A percentile compares a stretch with the other conserved stretches of the same genome.
These are phyloP conservation scores for Isotomurus palustris DNA, from an alignment of 2,888 invertebrate genomes.

Conservation along the genomic window DNA sequence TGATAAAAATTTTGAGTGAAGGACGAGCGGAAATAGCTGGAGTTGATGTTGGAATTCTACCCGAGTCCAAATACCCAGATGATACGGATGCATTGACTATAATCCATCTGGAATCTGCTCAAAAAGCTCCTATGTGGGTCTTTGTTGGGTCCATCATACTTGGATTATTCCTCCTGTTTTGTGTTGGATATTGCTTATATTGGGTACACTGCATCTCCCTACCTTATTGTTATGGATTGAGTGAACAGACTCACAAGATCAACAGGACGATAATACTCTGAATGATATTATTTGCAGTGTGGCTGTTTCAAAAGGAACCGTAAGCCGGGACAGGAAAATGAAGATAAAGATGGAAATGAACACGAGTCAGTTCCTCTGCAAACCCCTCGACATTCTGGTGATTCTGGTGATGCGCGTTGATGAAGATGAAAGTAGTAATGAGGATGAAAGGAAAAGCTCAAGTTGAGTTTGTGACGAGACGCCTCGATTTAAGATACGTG, in stretches of 20 bases:
- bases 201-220: slow-evolving; percentile 9
- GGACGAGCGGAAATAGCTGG: slow-evolving; percentile 8
- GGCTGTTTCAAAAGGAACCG: slow-evolving; percentile 27
- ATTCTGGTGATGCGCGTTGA: too few relatives aligned
- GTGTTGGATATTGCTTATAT: slow-evolving; percentile 13
- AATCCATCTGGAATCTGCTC: slow-evolving; percentile 10
- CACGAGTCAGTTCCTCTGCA: too few relatives aligned
- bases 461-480: too few relatives aligned
- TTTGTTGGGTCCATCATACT: slow-evolving; percentile 13
- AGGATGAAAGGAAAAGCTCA: too few relatives aligned
- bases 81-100: slow-evolving; percentile 5
- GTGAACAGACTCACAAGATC: too few relatives aligned
- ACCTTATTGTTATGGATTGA: not conserved
- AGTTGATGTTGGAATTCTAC: slow-evolving; percentile 4
- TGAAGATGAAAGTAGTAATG: too few relatives aligned
- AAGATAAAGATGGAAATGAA: not conserved
- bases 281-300: slow-evolving; percentile 13
- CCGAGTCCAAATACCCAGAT: slow-evolving; percentile 14
- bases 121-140: slow-evolving; percentile 10
- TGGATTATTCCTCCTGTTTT: slow-evolving; percentile 12
- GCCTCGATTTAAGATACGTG: too few relatives aligned
- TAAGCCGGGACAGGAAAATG: slow-evolving; percentile 10
- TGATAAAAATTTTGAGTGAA: slow-evolving; percentile 13
- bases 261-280: too few relatives aligned
- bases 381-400: too few relatives aligned